Conservation (phyloP, 2,888 invertebrate genomes). For the Lasioglossum lativentre region DNA sequence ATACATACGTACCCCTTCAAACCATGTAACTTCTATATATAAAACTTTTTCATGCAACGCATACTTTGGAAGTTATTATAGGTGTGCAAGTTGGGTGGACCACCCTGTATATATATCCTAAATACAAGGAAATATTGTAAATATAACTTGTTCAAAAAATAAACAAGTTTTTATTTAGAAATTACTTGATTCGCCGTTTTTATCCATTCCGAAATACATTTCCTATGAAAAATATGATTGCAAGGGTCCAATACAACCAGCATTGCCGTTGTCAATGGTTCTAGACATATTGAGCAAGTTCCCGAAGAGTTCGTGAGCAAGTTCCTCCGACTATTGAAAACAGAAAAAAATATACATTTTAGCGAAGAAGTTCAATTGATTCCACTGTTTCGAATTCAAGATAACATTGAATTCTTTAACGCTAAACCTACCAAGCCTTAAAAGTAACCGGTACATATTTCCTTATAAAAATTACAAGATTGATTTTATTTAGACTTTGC, state of each 20-base stretch:
- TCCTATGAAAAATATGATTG: slow-evolving; percentile 35
- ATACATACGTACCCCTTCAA: no score
- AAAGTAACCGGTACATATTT: no score
- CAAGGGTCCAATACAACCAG: not conserved
- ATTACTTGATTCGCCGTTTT: not conserved
- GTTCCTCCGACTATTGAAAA: no score
- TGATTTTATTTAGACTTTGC: no score
- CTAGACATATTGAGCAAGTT: slow-evolving; percentile 49
- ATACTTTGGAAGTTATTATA: no score
- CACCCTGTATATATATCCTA: no score
- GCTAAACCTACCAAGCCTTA: no score
- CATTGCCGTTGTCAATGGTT: rapidly evolving
- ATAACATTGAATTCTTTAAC: not conserved
- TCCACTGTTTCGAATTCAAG: not conserved
- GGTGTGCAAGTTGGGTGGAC: no score
- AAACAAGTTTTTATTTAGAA: not conserved
- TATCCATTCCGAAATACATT: slow-evolving; percentile 31
- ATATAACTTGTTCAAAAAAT: not conserved
- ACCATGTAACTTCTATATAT: no score
- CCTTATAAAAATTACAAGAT: no score
- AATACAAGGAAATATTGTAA: not conserved
- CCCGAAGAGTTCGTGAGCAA: no score
- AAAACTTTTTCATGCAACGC: no score
- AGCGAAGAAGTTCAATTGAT: not conserved
- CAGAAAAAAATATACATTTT: not conserved